Percentiles rank a stretch among this genome's conserved stretches.
These are phyloP conservation scores for Grammomys surdaster DNA, from an alignment of 2,113 vertebrate species.

Conservation along the genomic window DNA sequence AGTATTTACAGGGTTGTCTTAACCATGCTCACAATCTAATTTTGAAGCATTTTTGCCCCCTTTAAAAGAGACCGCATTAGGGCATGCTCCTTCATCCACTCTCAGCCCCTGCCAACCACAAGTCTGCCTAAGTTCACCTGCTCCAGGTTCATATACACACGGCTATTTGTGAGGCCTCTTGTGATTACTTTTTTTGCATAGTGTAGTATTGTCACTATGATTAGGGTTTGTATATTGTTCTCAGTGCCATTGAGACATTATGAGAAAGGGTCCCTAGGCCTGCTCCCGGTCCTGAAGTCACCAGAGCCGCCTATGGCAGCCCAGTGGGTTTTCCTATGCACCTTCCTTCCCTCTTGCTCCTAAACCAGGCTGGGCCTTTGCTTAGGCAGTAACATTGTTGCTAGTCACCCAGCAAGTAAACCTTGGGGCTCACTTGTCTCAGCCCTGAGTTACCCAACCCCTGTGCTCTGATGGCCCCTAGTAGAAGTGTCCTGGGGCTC, in stretches of 20 bases:
- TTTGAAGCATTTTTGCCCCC: neutral
- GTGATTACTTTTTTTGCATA: neutral
- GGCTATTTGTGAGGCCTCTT: neutral
- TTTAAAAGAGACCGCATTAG: neutral
- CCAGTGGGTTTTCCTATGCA: fast-evolving
- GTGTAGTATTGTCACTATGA: neutral
- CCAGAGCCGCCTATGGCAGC: fast-evolving
- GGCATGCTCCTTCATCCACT: neutral
- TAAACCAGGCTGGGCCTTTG: neutral
- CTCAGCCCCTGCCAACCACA: neutral
- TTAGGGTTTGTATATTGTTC: neutral
- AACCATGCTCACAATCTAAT: neutral
- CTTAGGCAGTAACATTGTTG: neutral
- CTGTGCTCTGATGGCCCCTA: neutral
- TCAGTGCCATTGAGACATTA: neutral
- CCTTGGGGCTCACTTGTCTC: neutral
- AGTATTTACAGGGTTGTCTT: neutral
- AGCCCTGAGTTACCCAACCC: too few relatives aligned
- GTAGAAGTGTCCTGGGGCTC: neutral
- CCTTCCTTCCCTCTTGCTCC: neutral
- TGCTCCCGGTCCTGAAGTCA: fast-evolving
- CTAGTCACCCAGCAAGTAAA: too few relatives aligned
- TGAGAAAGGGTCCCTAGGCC: neutral
- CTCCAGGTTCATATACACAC: neutral
- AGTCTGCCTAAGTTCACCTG: neutral